phyloP scores from a whole-genome alignment of 1,140 invertebrate genomes.

The Archivesica marissinica region DNA sequence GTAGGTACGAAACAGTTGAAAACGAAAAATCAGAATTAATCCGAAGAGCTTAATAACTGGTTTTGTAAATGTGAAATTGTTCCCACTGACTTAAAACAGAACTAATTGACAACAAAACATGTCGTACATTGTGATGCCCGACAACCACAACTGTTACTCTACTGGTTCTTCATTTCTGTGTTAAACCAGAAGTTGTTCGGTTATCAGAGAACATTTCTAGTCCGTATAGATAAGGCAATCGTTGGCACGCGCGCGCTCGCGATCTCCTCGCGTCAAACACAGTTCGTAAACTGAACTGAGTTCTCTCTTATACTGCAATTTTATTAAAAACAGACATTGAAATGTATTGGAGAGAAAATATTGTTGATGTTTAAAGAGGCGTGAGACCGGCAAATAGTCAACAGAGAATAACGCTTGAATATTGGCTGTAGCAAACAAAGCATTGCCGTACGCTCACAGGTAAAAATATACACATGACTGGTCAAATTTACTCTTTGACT shows the following conservation, averaged over 20 bases:
- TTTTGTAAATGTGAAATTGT: neutral
- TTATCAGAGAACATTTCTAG: conserved; percentile 40
- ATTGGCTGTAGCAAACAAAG: conserved; percentile 41
- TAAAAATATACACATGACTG: conserved; percentile 45
- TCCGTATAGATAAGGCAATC: conserved; percentile 28
- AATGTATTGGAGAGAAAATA: conserved; percentile 17
- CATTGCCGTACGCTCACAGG: neutral
- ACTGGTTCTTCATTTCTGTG: conserved; percentile 16
- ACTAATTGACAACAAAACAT: conserved; percentile 22
- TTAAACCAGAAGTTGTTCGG: conserved; percentile 34
- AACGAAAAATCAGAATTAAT: neutral
- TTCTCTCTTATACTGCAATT: conserved; percentile 6
- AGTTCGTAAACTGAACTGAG: conserved; percentile 24
- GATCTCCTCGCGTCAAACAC: conserved; percentile 31
- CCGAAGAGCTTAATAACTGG: neutral
- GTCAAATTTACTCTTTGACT: conserved; percentile 40
- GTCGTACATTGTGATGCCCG: neutral
- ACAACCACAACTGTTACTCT: too few species aligned
- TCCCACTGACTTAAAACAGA: neutral
- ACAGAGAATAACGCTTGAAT: neutral
- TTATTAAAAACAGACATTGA: conserved; percentile 35
- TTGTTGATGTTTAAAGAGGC: conserved; percentile 15
- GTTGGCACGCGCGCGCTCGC: conserved; percentile 50
- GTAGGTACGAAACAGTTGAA: neutral
- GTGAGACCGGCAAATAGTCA: conserved; percentile 4